Percentiles rank a stretch among this genome's conserved stretches.
Evolutionary conservation across 1,140 invertebrate genomes (phyloP).

Genomic region (Anastatus disparis): DNA sequence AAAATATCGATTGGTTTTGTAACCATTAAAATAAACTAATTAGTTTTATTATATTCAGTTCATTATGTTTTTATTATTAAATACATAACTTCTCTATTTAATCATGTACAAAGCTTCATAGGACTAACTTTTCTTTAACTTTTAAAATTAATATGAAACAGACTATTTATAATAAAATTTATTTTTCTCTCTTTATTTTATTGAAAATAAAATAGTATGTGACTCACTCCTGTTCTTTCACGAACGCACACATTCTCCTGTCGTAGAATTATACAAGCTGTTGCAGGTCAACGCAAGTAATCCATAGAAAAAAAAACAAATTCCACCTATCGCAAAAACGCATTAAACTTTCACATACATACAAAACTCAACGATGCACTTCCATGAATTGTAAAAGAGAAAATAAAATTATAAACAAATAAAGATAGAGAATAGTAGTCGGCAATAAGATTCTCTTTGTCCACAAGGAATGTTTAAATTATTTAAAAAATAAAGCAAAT

Average conservation of each 20-base stretch:
- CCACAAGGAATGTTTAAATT: slow-evolving; percentile 40
- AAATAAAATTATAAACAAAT: slow-evolving; percentile 29
- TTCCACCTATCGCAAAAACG: slow-evolving; percentile 39
- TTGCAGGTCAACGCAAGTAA: slow-evolving; percentile 56
- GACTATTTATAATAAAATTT: too few relatives aligned
- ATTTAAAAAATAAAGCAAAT: slow-evolving; percentile 34
- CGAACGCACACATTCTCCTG: slow-evolving; percentile 27
- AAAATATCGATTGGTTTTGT: too few relatives aligned
- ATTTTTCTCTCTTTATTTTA: too few relatives aligned
- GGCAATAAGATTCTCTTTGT: slow-evolving; percentile 43
- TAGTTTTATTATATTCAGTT: too few relatives aligned
- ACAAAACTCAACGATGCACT: slow-evolving; percentile 40
- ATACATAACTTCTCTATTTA: too few relatives aligned
- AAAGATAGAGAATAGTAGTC: slow-evolving; percentile 42
- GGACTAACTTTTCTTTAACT: too few relatives aligned
- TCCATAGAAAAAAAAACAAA: slow-evolving; percentile 51
- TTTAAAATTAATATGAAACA: too few relatives aligned
- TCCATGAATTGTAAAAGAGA: slow-evolving; percentile 38
- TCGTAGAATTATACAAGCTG: slow-evolving; percentile 44
- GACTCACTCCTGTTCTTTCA: slow-evolving; percentile 42
- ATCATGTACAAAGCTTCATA: too few relatives aligned
- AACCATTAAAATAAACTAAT: too few relatives aligned
- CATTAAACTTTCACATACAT: slow-evolving; percentile 50
- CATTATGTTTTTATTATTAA: too few relatives aligned
- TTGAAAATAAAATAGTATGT: background rate